Conservation (phyloP, 2,888 invertebrate genomes). For the Heterodera filipjevi region DNA sequence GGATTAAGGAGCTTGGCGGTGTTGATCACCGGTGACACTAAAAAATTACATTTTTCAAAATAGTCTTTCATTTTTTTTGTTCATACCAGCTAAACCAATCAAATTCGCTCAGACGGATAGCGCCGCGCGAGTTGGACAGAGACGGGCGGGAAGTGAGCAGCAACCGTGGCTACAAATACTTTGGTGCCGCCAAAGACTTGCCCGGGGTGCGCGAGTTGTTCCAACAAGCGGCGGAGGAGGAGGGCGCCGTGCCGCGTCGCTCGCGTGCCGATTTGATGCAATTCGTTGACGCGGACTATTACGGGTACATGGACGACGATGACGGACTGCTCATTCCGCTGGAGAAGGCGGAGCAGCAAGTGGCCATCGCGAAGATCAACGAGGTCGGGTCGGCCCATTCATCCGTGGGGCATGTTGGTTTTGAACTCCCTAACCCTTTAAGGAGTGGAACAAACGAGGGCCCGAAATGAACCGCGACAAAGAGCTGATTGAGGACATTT, state of each 20-base stretch:
- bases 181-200: constrained; percentile 73
- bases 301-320: constrained; percentile 88
- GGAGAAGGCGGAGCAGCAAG: constrained; percentile 72
- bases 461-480: constrained; percentile 46
- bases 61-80: too few relatives aligned
- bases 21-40: constrained; percentile 73
- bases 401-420: background rate
- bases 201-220: constrained; percentile 97
- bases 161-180: constrained; percentile 90
- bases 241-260: constrained; percentile 38
- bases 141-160: constrained; percentile 95
- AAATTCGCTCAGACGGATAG: constrained; percentile 54
- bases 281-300: constrained; percentile 97
- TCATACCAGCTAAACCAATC: too few relatives aligned
- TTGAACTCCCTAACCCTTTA: constrained; percentile 11
- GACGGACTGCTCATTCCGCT: constrained; percentile 89
- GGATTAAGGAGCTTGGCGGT: constrained; percentile 91
- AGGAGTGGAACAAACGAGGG: constrained; percentile 50
- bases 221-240: constrained; percentile 70
- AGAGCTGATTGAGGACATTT: constrained; percentile 57
- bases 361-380: constrained; percentile 53
- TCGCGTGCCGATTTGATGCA: constrained; percentile 95
- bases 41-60: background rate
- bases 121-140: constrained; percentile 76
- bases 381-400: constrained; percentile 28